Evolutionary conservation across 2,888 invertebrate genomes (phyloP), one percentile per base, ranked within the genome.

Genomic region (Mechanitis mazaeus): DNA sequence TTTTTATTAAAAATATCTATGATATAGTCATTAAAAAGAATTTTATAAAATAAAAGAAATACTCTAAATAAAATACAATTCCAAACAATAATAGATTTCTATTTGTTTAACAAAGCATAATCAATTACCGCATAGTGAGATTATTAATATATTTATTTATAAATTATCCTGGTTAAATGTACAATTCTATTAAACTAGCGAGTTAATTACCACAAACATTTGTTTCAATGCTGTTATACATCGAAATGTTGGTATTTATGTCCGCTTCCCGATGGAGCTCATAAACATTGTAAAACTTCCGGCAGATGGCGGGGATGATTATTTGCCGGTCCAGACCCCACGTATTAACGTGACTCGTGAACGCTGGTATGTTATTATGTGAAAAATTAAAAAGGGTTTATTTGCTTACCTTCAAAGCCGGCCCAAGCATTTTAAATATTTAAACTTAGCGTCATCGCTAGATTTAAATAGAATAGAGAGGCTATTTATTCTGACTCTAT

Each of bases 281-380:
- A 87, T 87, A 88, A 87, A 88, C 85, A 85, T 85, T 86, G 86
- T 83, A 87, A 83, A 87, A 86, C 85, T 85, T 88, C 87, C 87
- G 88, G 83, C 85, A 86, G 83, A 84, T 86, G 85, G 84, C 79
- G 78, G 76, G 77, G 81, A 81, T 80, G 86, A 84, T 85, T 83
- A 85, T 84, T 80, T 78, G 75, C 72, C 76, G 66, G 59, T n/a
- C 70, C 62, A 74, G 71, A 72, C 74, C 72, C 69, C 70, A 72
- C 69, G 69, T 67, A 64, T 64, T 70, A 76, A 73, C 73, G 74
- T 72, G 71, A 69, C 70, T 50, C 50, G 54, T 58, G 61, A 75
- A 76, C 77, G 76, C 61, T 61, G 78, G 76, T 77, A 73, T 76
- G 73, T 73, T 73, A 70, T 72, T 72, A 75, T 70, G 71, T 71